These are phyloP conservation scores for Chloroclysta siterata DNA, from an alignment of 2,888 invertebrate species.

Conservation along the genomic window DNA sequence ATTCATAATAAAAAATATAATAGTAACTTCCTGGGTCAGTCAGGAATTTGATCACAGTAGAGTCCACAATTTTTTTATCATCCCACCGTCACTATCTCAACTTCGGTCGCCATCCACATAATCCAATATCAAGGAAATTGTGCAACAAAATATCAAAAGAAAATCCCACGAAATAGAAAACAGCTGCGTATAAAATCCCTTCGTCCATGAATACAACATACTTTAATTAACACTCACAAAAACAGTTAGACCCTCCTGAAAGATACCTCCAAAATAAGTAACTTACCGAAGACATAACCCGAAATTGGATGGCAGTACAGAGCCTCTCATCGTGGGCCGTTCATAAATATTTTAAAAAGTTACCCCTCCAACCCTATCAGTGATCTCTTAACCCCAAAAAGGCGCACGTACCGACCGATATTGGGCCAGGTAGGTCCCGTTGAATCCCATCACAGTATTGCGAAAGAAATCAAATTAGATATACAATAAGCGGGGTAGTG, in stretches of 20 bases:
- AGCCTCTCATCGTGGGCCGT: constrained; percentile 67
- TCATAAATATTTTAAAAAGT: constrained; percentile 84
- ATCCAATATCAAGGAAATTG: constrained; percentile 28
- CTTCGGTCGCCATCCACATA: constrained; percentile 11
- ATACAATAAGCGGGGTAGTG: constrained; percentile 82
- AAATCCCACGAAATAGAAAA: constrained; percentile 33
- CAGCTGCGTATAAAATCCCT: constrained; percentile 51
- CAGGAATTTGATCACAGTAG: background rate
- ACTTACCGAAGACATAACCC: constrained; percentile 82
- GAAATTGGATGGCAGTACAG: constrained; percentile 82
- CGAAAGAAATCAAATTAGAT: constrained; percentile 84
- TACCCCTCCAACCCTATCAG: constrained; percentile 72
- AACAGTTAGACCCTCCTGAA: constrained; percentile 67
- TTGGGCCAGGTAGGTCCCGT: constrained; percentile 78
- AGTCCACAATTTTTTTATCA: background rate
- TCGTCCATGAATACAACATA: constrained; percentile 59
- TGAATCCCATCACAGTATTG: constrained; percentile 80
- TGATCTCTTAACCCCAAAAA: constrained; percentile 78
- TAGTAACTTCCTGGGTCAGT: background rate
- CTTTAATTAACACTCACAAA: constrained; percentile 80
- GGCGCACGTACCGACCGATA: constrained; percentile 64
- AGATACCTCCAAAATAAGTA: constrained; percentile 72
- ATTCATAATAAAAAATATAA: no score
- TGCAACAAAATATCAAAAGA: constrained; percentile 27
- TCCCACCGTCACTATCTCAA: background rate